Evolutionary conservation across 2,113 vertebrate species (phyloP), one percentile per base, ranked within the genome.

Genomic region (Tenrec ecaudatus): DNA sequence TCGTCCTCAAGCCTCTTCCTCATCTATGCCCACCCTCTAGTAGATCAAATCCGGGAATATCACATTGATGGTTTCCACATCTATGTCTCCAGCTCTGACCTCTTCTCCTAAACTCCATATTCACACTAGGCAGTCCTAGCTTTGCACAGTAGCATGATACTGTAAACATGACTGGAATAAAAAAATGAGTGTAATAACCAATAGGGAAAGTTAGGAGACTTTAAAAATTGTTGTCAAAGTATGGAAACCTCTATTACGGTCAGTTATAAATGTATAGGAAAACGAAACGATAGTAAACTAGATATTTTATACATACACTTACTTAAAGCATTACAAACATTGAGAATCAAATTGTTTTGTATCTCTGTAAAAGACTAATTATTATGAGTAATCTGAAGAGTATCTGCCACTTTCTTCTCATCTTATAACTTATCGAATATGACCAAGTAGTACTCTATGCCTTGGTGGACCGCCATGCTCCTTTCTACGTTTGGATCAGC

Each of bases 161-260:
- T 9, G 0, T 89, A 73, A 82, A 83, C 88, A 47, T 8, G 5
- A 66, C 88, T 81, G 82, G 79, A 76, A 78, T 66, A 64, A 60
- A n/a, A 33, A 83, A 90, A 47, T 8, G 5, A 66, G 90, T 81
- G 82, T 82, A 76, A 78, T 66, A 64, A 60, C 77, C 31, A 43
- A 10, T 23, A 40, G 75, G 86, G 88, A 91, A 92, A 91, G 68
- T 47, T 84, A 36, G 20, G 27, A 53, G 38, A 88, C 58, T 19
- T 90, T 23, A 75, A 87, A 73, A 87, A 88, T 86, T 82, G 53
- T 80, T 73, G 23, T 86, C 75, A 77, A 79, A 92, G 92, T 93
- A 36, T 83, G 88, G 60, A 60, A 94, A 60, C 47, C 47, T 53
- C 20, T 81, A 25, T 80, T 58, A 53, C 19, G 38, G 11, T 78